Percentiles rank a stretch among this genome's conserved stretches.
Evolutionary conservation across 2,113 vertebrate genomes (phyloP).

Genomic region (Atherinomorus stipes): DNA sequence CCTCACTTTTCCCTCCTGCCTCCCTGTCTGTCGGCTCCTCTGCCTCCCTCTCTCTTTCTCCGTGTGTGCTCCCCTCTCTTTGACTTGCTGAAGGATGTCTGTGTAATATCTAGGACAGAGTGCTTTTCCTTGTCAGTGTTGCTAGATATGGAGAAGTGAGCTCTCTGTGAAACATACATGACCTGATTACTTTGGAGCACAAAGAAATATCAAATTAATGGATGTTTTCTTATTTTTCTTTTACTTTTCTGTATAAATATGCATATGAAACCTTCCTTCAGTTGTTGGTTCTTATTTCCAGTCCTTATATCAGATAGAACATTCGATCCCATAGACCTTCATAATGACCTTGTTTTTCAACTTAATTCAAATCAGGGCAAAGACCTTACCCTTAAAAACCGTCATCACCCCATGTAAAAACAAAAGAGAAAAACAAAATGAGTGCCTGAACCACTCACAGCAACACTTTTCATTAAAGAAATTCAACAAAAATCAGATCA

Average conservation of each 20-base stretch:
- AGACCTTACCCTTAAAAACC: no score
- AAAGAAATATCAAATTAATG: not conserved
- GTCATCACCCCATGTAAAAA: no score
- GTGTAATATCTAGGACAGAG: slow-evolving; percentile 40
- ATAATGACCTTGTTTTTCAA: not conserved
- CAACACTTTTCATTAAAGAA: not conserved
- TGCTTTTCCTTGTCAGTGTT: slow-evolving; percentile 9
- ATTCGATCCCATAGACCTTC: not conserved
- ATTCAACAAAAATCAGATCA: not conserved
- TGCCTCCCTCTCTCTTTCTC: slow-evolving; percentile 27
- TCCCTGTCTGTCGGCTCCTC: slow-evolving; percentile 31
- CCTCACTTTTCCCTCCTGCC: slow-evolving; percentile 8
- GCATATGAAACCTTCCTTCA: not conserved
- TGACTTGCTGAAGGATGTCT: slow-evolving; percentile 42
- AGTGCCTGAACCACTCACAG: not conserved
- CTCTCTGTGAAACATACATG: slow-evolving; percentile 1
- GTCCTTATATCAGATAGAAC: not conserved
- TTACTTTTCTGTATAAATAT: not conserved
- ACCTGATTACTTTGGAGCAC: not conserved
- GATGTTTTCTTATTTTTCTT: not conserved
- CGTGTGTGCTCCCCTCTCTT: slow-evolving; percentile 8
- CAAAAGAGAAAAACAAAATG: no score
- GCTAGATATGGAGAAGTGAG: slow-evolving; percentile 29
- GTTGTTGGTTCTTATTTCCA: not conserved
- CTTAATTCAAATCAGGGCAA: no score